Evolutionary conservation across 1,140 invertebrate species (phyloP).

Genomic region (Temnothorax curvispinosus): DNA sequence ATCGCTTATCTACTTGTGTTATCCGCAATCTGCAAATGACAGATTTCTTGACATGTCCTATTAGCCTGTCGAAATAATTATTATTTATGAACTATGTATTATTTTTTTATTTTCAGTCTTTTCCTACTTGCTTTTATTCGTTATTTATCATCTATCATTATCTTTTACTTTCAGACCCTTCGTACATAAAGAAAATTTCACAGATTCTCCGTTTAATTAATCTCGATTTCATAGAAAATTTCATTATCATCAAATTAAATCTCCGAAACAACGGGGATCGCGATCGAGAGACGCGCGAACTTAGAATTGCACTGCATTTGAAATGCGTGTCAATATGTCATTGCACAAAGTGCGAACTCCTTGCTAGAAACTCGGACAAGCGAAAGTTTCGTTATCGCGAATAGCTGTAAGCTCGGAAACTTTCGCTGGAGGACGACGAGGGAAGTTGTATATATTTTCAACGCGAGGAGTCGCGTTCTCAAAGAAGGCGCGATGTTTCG

Average conservation of each 20-base stretch:
- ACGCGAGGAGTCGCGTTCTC: slow-evolving; percentile 28
- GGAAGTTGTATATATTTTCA: slow-evolving; percentile 37
- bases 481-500: slow-evolving; percentile 47
- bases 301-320: background rate
- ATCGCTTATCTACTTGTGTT: slow-evolving; percentile 4
- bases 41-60: background rate
- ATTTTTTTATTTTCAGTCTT: background rate
- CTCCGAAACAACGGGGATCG: background rate
- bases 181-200: background rate
- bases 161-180: background rate
- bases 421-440: slow-evolving; percentile 14
- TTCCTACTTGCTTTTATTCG: background rate
- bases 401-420: slow-evolving; percentile 19
- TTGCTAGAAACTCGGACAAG: slow-evolving; percentile 1
- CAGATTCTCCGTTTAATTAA: background rate
- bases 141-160: background rate
- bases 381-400: slow-evolving; percentile 50
- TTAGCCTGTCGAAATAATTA: background rate
- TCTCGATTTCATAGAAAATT: background rate
- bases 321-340: slow-evolving; percentile 57
- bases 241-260: background rate
- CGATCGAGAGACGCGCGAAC: background rate
- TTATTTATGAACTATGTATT: background rate
- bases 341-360: slow-evolving; percentile 37
- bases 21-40: background rate